Base-by-base conservation (phyloP, 2,113 vertebrate genomes). In the Myxocyprinus asiaticus region DNA sequence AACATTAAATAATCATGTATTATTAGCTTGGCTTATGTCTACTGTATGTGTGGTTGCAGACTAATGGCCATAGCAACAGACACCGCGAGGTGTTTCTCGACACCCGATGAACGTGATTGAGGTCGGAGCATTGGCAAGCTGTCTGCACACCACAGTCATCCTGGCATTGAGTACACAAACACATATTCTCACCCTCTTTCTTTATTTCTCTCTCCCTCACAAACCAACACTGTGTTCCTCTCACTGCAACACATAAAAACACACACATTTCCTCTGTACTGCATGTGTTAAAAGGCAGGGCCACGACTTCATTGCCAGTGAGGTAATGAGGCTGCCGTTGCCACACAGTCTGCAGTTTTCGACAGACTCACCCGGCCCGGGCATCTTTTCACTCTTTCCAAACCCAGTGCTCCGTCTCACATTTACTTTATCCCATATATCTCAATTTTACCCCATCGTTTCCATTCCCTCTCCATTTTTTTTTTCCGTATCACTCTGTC, bases 61-160 rank as follows among this genome's bases (percentile, higher is more conserved):
- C 64, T 81, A 80, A 80, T 84, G 82, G 77, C 82, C 82, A 71
- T 84, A 76, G 82, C 79, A 84, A 81, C 82, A 84, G 82, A 84
- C 80, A 67, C 62, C 7, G 63, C 53, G 48, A 72, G 78, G 61
- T 80, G 69, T 69, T 81, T 76, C 67, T 81, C 62, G 61, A 67
- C 69, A 58, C 78, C 75, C 67, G 67, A 81, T 48, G 44, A 83
- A 84, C 85, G 78, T 82, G 80, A 78, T 81, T 84, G 82, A 84
- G 80, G 82, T 86, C 69, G 78, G 77, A 81, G 77, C 17, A 3
- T 77, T 84, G 85, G 85, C 67, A 81, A 62, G 68, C 77, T 62
- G 77, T 80, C 65, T 79, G 85, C 73, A 75, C 67, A 66, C 77
- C 78, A 62, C 85, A 80, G 64, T 71, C 69, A 75, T 78, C 50